Base-by-base conservation (phyloP, 2,797 vertebrate species). In the Gouania willdenowi region DNA sequence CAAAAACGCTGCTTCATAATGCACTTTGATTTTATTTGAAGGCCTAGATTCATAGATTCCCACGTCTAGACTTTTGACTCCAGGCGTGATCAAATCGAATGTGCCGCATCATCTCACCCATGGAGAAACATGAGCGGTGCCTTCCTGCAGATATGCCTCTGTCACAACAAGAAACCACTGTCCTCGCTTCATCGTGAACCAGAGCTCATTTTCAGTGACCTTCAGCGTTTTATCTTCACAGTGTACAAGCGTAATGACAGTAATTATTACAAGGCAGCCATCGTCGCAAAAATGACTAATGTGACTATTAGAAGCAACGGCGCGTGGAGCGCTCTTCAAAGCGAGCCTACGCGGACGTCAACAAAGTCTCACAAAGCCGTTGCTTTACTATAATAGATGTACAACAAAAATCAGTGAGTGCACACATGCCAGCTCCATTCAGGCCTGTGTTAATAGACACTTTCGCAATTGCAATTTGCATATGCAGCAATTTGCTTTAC, bases 371-470 rank as follows among this genome's bases (percentile, higher is more conserved):
- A 30, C 37, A 41, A 27, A 41, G 27, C 30, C 24, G 44, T 51
- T 60, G 61, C 58, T 43, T 13, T 32, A 12, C 54, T 74, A n/a
- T n/a, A 74, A 81, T 85, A 75, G 75, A 76, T 71, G 70, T 28
- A 57, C 9, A 43, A 57, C 40, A 24, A 38, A 73, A 72, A 76
- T 71, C 53, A 65, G 52, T 52, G 21, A 24, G 21, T 41, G 34
- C 34, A 39, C 30, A 21, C 56, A 48, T 71, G 64, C 41, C 35
- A 33, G 62, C 49, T 55, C 44, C 46, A 70, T 67, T 40, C 63
- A 53, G 66, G 66, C 32, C 45, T n/a, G 31, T 3, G n/a, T 37
- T 83, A 71, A 86, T 81, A 79, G 54, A n/a, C n/a, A n/a, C n/a
- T n/a, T n/a, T n/a, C n/a, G n/a, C n/a, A n/a, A n/a, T n/a, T n/a